Evolutionary conservation across 2,113 vertebrate genomes (phyloP).

Genomic region (Apistogramma diplotaenia): DNA sequence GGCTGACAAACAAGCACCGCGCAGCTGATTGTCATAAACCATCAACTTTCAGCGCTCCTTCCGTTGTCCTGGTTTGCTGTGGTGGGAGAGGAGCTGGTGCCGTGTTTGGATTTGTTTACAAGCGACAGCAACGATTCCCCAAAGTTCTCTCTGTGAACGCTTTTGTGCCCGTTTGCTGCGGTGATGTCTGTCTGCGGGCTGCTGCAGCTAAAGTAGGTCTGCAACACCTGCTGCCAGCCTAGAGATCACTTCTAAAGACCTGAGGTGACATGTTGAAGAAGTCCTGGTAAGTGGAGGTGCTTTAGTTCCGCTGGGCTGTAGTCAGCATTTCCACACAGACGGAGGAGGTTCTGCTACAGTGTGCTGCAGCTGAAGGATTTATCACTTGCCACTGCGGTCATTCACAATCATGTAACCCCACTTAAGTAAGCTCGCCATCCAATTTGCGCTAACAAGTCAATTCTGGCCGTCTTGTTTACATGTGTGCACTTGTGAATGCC

Average conservation of each 20-base stretch:
- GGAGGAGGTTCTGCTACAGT: not conserved
- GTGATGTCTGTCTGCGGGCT: not conserved
- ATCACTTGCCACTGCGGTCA: not conserved
- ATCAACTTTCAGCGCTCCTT: not conserved
- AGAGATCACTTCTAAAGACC: not conserved
- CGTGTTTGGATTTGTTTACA: not conserved
- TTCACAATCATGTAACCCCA: not conserved
- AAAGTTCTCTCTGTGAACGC: not conserved
- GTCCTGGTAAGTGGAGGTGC: not conserved
- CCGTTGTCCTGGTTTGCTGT: not conserved
- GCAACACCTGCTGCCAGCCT: not conserved
- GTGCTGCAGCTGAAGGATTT: not conserved
- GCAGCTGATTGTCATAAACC: not conserved
- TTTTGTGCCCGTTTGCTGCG: not conserved
- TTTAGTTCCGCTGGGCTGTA: not conserved
- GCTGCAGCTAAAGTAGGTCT: not conserved
- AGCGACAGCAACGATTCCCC: too few species aligned
- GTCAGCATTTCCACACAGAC: not conserved
- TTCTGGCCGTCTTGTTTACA: constrained; percentile 34
- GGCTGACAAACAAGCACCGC: accelerated
- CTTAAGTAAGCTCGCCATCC: not conserved
- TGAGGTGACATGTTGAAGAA: not conserved
- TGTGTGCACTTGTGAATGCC: constrained; percentile 37
- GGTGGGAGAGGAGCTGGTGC: not conserved
- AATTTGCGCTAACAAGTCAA: not conserved